phyloP scores from a whole-genome alignment of 2,797 vertebrate species.

The Sitta carolinensis region DNA sequence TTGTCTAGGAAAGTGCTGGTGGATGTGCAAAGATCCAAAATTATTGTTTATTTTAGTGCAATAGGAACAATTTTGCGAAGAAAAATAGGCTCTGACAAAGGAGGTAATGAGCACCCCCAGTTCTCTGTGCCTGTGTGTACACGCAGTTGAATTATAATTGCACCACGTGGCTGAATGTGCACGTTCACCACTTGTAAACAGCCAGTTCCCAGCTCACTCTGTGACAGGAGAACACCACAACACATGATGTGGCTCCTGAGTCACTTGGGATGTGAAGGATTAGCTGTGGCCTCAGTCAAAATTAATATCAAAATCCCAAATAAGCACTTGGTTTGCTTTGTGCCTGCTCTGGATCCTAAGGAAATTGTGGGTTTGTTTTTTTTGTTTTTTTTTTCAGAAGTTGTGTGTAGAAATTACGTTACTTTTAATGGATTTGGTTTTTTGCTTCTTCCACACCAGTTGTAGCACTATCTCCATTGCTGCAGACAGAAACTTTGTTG shows the following conservation, averaged over 20 bases:
- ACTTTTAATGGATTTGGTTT: not conserved
- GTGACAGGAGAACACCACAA: not conserved
- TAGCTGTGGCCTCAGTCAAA: not conserved
- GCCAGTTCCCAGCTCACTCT: not conserved
- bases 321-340: not conserved
- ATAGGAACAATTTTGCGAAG: not conserved
- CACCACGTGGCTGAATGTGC: not conserved
- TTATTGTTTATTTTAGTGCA: slow-evolving; percentile 23
- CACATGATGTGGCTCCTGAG: not conserved
- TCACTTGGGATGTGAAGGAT: not conserved
- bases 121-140: not conserved
- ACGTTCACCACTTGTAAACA: not conserved
- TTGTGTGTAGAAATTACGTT: not conserved
- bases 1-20: not conserved
- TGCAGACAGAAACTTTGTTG: not conserved
- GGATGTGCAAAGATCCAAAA: slow-evolving; percentile 6
- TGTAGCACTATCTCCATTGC: not conserved
- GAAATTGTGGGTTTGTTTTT: not conserved
- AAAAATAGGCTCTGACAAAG: slow-evolving; percentile 12
- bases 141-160: not conserved
- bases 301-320: not conserved
- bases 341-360: not conserved
- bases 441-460: not conserved
- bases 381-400: too few species aligned
- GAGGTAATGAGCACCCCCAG: not conserved